These are phyloP conservation scores for Phalanger gymnotis DNA, from an alignment of 2,797 vertebrate genomes.

Conservation along the genomic window DNA sequence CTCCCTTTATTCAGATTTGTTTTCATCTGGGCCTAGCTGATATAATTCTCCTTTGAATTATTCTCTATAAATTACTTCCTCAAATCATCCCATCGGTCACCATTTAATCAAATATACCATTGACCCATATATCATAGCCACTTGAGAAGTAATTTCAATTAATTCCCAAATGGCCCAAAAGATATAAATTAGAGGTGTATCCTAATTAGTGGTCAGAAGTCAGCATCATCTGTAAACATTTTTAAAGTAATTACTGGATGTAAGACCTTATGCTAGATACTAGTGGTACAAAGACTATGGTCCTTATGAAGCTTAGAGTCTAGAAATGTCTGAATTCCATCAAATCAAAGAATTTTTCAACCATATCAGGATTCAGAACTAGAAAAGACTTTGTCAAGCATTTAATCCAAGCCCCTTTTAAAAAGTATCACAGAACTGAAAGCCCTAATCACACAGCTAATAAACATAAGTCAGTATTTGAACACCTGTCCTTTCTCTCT, in stretches of 20 bases:
- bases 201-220: neutral
- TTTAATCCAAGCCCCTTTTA: neutral
- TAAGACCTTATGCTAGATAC: neutral
- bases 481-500: neutral
- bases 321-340: neutral
- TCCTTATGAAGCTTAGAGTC: neutral
- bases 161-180: neutral
- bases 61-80: conserved; percentile 46
- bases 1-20: neutral
- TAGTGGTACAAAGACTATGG: neutral
- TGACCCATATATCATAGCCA: neutral
- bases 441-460: neutral
- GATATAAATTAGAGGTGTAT: neutral
- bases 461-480: neutral
- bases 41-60: neutral
- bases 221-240: neutral
- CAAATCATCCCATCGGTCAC: neutral
- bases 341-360: neutral
- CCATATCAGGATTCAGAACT: neutral
- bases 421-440: neutral
- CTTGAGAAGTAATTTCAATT: neutral
- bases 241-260: neutral
- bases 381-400: neutral
- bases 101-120: neutral
- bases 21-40: neutral